Evolutionary conservation across 2,113 vertebrate species (phyloP).

Genomic region (Nestor notabilis): DNA sequence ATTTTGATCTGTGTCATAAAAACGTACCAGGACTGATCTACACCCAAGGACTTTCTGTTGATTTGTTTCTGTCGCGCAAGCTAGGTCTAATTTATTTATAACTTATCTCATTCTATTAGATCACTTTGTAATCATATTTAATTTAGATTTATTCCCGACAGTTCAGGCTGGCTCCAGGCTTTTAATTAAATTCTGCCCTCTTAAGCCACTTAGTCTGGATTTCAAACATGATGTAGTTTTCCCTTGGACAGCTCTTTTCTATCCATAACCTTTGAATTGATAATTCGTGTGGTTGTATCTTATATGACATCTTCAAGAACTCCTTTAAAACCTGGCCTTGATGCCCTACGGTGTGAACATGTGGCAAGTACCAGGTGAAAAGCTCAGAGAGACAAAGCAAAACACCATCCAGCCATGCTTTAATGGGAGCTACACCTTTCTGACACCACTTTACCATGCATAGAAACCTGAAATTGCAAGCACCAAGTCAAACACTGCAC

Average conservation of each 20-base stretch:
- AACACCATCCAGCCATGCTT: neutral
- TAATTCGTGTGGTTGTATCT: neutral
- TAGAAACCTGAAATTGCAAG: neutral
- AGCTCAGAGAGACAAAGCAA: neutral
- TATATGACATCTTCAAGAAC: neutral
- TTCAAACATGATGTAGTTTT: constrained; percentile 47
- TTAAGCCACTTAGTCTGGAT: constrained; percentile 68
- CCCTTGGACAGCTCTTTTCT: neutral
- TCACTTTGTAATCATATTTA: constrained; percentile 72
- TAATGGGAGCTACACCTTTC: rapidly evolving
- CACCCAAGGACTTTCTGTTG: constrained; percentile 46
- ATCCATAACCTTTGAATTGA: constrained; percentile 26
- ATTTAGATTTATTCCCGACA: constrained; percentile 74
- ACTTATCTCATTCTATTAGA: constrained; percentile 70
- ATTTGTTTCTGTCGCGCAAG: constrained; percentile 28
- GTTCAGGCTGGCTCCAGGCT: constrained; percentile 62
- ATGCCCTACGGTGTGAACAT: neutral
- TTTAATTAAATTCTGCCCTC: constrained; percentile 72
- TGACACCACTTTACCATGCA: rapidly evolving
- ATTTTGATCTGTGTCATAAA: constrained; percentile 62
- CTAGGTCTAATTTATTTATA: constrained; percentile 58
- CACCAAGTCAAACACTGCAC: rapidly evolving
- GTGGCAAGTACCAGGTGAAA: neutral
- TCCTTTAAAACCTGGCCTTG: neutral
- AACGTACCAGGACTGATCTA: constrained; percentile 21